Percentiles rank a stretch among this genome's conserved stretches.
These are phyloP conservation scores for Drosophila niveifrons DNA, from an alignment of 2,888 invertebrate species.

Conservation along the genomic window DNA sequence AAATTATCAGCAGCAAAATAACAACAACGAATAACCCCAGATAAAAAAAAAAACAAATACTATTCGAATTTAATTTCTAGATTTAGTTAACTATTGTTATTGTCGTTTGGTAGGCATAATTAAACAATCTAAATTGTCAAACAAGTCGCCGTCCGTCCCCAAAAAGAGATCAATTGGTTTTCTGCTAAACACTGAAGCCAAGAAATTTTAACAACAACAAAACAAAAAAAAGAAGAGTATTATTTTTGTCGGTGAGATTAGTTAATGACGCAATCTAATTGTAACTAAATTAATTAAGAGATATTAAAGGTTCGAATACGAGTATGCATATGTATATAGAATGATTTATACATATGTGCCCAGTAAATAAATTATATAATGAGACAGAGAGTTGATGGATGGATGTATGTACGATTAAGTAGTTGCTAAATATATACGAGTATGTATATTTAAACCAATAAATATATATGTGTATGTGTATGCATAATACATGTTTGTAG, in stretches of 20 bases:
- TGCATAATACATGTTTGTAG: slow-evolving; percentile 55
- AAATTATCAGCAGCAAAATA: slow-evolving; percentile 3
- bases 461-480: slow-evolving; percentile 9
- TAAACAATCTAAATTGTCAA: slow-evolving; percentile 46
- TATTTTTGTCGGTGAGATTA: slow-evolving; percentile 56
- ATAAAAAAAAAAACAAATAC: not conserved
- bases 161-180: slow-evolving; percentile 52
- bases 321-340: slow-evolving; percentile 32
- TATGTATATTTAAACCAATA: slow-evolving; percentile 11
- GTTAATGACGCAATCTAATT: slow-evolving; percentile 71
- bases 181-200: slow-evolving; percentile 26
- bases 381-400: slow-evolving; percentile 1
- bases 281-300: slow-evolving; percentile 55
- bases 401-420: not conserved
- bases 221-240: slow-evolving; percentile 50
- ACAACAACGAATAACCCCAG: slow-evolving; percentile 24
- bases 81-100: slow-evolving; percentile 34
- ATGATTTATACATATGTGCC: slow-evolving; percentile 20
- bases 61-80: slow-evolving; percentile 25
- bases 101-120: slow-evolving; percentile 35
- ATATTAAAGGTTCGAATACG: slow-evolving; percentile 56
- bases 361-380: slow-evolving; percentile 1
- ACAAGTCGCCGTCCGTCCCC: slow-evolving; percentile 67
- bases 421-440: slow-evolving; percentile 5
- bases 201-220: slow-evolving; percentile 30